Evolutionary conservation across 2,888 invertebrate species (phyloP), one percentile per base, ranked within the genome.

Genomic region (Automeris io): DNA sequence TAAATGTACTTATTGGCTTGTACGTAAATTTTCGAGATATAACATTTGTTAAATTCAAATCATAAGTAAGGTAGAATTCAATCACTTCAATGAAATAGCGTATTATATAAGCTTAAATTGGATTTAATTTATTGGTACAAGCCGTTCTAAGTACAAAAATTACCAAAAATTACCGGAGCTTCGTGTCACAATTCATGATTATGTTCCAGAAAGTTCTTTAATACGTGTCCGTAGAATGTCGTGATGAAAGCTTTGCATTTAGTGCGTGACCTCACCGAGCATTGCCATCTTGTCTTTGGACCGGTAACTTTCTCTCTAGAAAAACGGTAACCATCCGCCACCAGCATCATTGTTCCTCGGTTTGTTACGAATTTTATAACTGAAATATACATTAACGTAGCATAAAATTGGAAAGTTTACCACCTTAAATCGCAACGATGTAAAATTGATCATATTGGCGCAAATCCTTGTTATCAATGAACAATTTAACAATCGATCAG

Each of bases 201-300:
- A 33, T 62, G 60, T 2, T 37, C 12, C 0, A 55, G 45, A 23
- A 39, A 41, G 11, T 35, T 43, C 24, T 48, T 56, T 7, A 61
- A 29, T 0, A 57, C 12, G 16, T 5, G 6, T 16, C 41, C 42
- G 1, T 52, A 47, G 12, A 46, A 7, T 2, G 68, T 67, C 4
- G 56, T 45, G n/a, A 68, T 39, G 35, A 42, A 55, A 2, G 67
- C 65, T 34, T 51, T 55, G 36, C 67, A 69, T 35, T 54, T 61
- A 2, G 57, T 53, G 3, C 50, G 33, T 1, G 44, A 39, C 16
- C 54, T 50, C 2, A 48, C 45, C 12, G 56, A 53, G 37, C 68
- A 65, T 39, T 57, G 58, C 60, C 67, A 66, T 18, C 58, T 57
- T 1, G 54, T 59, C 26, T 49, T 57, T 2, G 8, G 9, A 0